These are phyloP conservation scores for Diarsia brunnea DNA, from an alignment of 2,888 invertebrate species.

Conservation along the genomic window DNA sequence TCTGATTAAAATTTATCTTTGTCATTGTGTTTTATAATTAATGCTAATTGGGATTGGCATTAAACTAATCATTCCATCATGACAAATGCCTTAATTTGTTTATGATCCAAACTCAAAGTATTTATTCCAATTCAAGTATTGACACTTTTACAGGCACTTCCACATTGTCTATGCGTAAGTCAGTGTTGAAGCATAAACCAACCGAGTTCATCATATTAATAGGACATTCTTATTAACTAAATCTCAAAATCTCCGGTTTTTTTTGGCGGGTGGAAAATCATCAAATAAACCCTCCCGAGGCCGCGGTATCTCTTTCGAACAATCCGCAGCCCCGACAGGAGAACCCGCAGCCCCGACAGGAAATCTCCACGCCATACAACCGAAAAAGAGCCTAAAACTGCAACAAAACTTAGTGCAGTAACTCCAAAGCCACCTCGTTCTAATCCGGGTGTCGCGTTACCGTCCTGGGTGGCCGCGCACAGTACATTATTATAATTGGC, in stretches of 20 bases:
- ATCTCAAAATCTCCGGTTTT: too few relatives aligned
- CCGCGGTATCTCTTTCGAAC: too few relatives aligned
- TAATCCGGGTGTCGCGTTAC: slow-evolving; percentile 86
- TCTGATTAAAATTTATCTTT: neutral
- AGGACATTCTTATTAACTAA: neutral
- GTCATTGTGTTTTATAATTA: neutral
- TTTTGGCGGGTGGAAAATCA: too few relatives aligned
- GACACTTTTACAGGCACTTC: neutral
- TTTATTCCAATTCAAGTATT: too few relatives aligned
- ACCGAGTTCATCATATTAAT: neutral
- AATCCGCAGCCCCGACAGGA: too few relatives aligned
- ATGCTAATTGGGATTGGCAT: neutral
- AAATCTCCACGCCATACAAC: neutral
- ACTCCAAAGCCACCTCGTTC: slow-evolving; percentile 70
- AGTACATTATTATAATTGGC: slow-evolving; percentile 79
- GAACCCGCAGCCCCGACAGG: too few relatives aligned
- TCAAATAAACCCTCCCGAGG: too few relatives aligned
- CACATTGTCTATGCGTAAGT: too few relatives aligned
- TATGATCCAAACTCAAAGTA: neutral
- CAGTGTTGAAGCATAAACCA: neutral
- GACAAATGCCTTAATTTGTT: neutral
- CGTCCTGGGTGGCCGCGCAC: slow-evolving; percentile 83
- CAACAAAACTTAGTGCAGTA: slow-evolving; percentile 37
- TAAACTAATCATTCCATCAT: neutral
- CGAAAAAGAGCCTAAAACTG: slow-evolving; percentile 27